Evolutionary conservation across 2,797 vertebrate species (phyloP), one percentile per base, ranked within the genome.

Genomic region (Halcyon leucocephala): DNA sequence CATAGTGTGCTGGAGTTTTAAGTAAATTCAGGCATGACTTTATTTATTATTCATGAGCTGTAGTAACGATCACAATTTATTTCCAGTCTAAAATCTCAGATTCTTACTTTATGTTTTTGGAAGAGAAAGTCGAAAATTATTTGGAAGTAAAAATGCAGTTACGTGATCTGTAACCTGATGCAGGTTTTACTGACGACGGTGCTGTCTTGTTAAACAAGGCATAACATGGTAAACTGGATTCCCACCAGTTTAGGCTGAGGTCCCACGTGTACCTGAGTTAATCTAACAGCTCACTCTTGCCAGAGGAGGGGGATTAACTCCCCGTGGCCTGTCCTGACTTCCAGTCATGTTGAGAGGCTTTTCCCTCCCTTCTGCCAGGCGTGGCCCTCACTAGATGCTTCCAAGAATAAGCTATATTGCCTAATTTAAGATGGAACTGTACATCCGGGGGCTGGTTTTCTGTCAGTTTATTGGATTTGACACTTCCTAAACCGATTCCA

Each of bases 21-120:
- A 54, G 49, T 81, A 83, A 88, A 61, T 78, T 71, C 61, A 88
- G 85, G 44, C 33, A 51, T 86, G 58, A 39, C 69, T 87, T 91
- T 41, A 79, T 80, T 85, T 70, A 44, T 86, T 71, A 69, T 81
- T 55, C 26, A 52, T 70, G 4, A 77, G 51, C 42, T 71, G 44
- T 73, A 81, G 44, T 87, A 85, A 54, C 31, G 39, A 48, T 73
- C 29, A 48, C 15, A 24, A 46, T 82, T 90, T 67, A 42, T 88
- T 87, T 88, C 61, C 12, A 62, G 41, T 65, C 29, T 86, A 60
- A 90, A 88, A 74, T 82, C 62, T 51, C 44, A 46, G 33, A 18
- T 83, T 48, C 19, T 78, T 61, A 12, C 10, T 8, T 58, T 71
- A 42, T 0, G 0, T 60, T 3, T 64, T 67, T 77, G 65, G 71